Evolutionary conservation across 2,888 invertebrate genomes (phyloP), one percentile per base, ranked within the genome.

Genomic region (Fabriciana adippe): DNA sequence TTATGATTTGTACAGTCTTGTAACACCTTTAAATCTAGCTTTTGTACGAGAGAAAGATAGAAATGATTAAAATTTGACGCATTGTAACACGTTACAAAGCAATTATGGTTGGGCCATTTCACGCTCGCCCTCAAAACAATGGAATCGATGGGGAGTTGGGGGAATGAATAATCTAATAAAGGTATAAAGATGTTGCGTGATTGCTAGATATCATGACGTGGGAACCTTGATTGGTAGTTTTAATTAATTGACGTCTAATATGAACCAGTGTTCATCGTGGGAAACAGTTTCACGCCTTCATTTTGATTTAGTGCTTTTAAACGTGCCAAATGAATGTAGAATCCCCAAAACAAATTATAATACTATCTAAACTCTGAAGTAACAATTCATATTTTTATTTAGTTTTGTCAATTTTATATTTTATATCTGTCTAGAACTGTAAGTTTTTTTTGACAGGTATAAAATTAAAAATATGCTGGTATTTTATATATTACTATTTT

Each of bases 131-230:
- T 83, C 87, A 87, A 90, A 92, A 92, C 91, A 92, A 92, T 72
- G 86, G 85, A 62, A 69, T 64, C 57, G 62, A 59, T 72, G 72
- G 62, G 64, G 65, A 67, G 72, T 72, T 73, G 66, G 80, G 83
- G 83, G 79, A 77, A 75, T 82, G 79, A 77, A 75, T 83, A 87
- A 88, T 88, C 85, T 82, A 87, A 88, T 87, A 86, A 86, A 83
- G 78, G 84, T 84, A 89, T 92, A 85, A 92, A 92, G 92, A 92
- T 92, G 91, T 92, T 92, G 92, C 92, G 91, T 92, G 92, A 92
- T 92, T 91, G 87, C 75, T 81, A 86, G 90, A 87, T 90, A 92
- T 91, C 89, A 88, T 81, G 80, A 81, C 88, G 88, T 89, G 89
- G 90, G 90, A 91, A 91, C 77, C 85, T 92, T 91, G 88, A 89